Percentiles rank a stretch among this genome's conserved stretches.
Evolutionary conservation across 1,140 invertebrate genomes (phyloP).

Genomic region (Drosophila eugracilis): DNA sequence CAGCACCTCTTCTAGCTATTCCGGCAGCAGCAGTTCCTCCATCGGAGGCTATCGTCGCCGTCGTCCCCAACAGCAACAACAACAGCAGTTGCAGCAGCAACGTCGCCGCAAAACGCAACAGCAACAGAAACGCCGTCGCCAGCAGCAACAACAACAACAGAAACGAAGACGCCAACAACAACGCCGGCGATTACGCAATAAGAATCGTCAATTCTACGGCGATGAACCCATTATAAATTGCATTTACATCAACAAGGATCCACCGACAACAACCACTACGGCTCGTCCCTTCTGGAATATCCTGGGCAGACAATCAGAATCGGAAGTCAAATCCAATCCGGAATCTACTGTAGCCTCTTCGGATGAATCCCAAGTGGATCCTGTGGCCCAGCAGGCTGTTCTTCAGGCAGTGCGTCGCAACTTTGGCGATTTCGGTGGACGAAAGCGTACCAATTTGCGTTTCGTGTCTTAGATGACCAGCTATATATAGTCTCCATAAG

Average conservation of each 20-base stretch:
- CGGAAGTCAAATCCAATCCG: neutral
- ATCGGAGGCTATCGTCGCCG: constrained; percentile 66
- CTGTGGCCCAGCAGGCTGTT: constrained; percentile 32
- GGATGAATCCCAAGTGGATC: constrained; percentile 18
- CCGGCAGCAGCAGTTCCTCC: constrained; percentile 12
- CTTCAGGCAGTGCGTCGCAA: constrained; percentile 46
- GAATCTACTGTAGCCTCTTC: neutral
- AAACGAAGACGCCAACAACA: constrained; percentile 40
- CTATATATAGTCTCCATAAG: neutral
- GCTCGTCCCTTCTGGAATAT: constrained; percentile 80
- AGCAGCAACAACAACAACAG: constrained; percentile 41
- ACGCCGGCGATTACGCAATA: constrained; percentile 47
- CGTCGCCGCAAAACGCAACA: constrained; percentile 32
- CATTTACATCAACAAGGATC: constrained; percentile 80
- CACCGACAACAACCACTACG: constrained; percentile 67
- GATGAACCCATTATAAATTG: constrained; percentile 75
- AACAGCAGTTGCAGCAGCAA: constrained; percentile 28
- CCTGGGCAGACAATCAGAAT: constrained; percentile 51
- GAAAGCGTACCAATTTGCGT: constrained; percentile 70
- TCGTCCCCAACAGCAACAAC: constrained; percentile 50
- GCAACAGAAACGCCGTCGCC: constrained; percentile 38
- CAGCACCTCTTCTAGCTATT: constrained; percentile 1
- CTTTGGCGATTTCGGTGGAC: constrained; percentile 57
- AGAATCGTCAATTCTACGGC: constrained; percentile 51
- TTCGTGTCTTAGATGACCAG: constrained; percentile 49